Evolutionary conservation across 92 coral and sea anemone genomes (phyloP).

Genomic region (Epizoanthus fatuus): DNA sequence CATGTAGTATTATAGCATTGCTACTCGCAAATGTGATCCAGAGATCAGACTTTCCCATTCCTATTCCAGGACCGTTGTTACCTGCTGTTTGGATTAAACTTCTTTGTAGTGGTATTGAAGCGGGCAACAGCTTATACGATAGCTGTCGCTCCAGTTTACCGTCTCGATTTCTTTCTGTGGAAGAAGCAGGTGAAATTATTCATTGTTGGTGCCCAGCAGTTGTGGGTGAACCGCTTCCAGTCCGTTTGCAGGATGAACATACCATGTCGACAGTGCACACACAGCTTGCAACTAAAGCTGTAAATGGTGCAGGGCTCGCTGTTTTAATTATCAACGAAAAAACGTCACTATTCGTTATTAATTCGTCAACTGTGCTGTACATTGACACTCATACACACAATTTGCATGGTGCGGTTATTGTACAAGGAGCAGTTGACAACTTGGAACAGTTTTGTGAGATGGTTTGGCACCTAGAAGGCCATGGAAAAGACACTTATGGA

Average conservation of each 20-base stretch:
- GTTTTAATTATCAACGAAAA: conserved; percentile 20
- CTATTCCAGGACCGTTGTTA: not conserved
- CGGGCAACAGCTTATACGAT: conserved; percentile 40
- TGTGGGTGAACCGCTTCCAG: conserved; percentile 34
- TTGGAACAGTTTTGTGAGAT: conserved; percentile 7
- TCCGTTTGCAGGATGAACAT: conserved; percentile 28
- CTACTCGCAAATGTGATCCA: conserved; percentile 19
- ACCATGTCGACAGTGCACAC: conserved; percentile 16
- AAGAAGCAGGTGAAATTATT: conserved; percentile 40
- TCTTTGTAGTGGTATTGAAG: conserved; percentile 20
- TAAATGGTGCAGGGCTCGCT: conserved; percentile 1
- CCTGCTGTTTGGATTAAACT: conserved; percentile 38
- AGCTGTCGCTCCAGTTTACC: not conserved
- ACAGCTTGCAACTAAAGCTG: not conserved
- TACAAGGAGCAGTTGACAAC: conserved; percentile 2
- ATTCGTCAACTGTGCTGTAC: conserved; percentile 15
- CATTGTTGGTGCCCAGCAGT: not conserved
- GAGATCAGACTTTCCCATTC: conserved; percentile 1
- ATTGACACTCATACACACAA: conserved; percentile 43
- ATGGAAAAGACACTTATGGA: conserved; percentile 4
- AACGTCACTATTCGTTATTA: conserved; percentile 25
- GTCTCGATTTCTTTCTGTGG: conserved; percentile 16
- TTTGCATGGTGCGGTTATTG: conserved; percentile 34
- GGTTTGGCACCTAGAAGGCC: conserved; percentile 22
- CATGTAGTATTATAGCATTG: conserved; percentile 45